phyloP scores from a whole-genome alignment of 2,797 vertebrate genomes.

The Myotis vivesi region DNA sequence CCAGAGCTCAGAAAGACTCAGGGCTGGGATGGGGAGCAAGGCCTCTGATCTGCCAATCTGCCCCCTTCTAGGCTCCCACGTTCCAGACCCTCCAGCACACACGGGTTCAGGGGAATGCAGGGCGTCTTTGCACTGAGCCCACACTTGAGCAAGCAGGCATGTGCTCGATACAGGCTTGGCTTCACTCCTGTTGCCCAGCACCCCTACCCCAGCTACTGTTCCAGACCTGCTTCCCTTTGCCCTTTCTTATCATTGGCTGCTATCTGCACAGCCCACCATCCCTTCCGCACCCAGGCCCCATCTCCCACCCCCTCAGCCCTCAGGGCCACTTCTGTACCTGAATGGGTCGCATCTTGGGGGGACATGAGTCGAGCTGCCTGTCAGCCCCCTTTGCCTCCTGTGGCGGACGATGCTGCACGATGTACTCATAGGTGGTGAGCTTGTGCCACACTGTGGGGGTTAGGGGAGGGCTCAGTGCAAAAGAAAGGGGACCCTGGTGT shows the following conservation, averaged over 20 bases:
- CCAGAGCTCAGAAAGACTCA: background rate
- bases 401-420: constrained; percentile 92
- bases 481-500: constrained; percentile 1
- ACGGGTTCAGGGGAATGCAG: background rate
- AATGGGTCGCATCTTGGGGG: constrained; percentile 71
- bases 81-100: background rate
- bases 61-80: background rate
- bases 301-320: background rate
- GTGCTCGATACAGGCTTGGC: background rate
- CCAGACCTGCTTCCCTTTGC: background rate
- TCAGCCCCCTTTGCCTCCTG: constrained; percentile 85
- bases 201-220: background rate
- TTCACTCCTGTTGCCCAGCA: background rate
- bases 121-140: background rate
- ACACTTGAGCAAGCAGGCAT: background rate
- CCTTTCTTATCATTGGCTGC: background rate
- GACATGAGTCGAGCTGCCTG: constrained; percentile 79
- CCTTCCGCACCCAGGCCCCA: background rate
- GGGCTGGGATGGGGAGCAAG: background rate
- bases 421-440: constrained; percentile 96
- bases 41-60: constrained; percentile 2
- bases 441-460: constrained; percentile 90
- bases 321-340: constrained; percentile 78
- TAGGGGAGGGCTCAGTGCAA: constrained; percentile 61
- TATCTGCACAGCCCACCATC: background rate